Evolutionary conservation across 2,888 invertebrate species (phyloP), one percentile per base, ranked within the genome.

Genomic region (Dicranocentrus wangi): DNA sequence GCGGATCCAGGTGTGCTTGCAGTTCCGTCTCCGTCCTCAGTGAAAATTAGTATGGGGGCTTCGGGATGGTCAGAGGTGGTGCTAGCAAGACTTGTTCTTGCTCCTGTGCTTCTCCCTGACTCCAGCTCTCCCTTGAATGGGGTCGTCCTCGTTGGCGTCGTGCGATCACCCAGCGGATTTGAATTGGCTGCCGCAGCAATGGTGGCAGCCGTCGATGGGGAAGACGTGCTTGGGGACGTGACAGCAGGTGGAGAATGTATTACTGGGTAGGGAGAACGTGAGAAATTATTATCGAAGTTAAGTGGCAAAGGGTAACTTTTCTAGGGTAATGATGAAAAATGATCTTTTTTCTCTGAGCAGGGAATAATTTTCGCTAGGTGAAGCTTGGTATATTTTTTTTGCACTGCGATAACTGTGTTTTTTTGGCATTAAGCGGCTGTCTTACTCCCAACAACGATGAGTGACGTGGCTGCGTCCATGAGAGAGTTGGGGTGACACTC

Each of bases 391-490:
- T 80, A 80, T 80, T 80, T 53, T 8, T 42, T 58, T 55, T 63
- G 80, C 80, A n/a, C 47, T 61, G 63, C 73, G 61, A 75, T 72
- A 60, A 55, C 5, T 55, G 23, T 5, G 19, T 58, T 51, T 71
- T 70, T 72, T 55, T 65, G 32, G 42, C n/a, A 2, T 51, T 66
- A 80, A 80, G 73, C 80, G 58, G 68, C 79, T 23, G 21, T 80
- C 80, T 80, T 80, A 80, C 80, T 80, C 80, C 80, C 80, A 80
- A 80, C 73, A 69, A 69, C 69, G 80, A 80, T 75, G 73, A 80
- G 79, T 60, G 79, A 79, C 68, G 79, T 79, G 17, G 79, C 73
- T 53, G 80, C 73, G 69, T 80, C 80, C 80, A 80, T 80, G 51
- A 80, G 63, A 39, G 10, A 8, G 5, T 28, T 13, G 32, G n/a